phyloP scores from a whole-genome alignment of 2,113 vertebrate genomes.

The Cnemophilus loriae region DNA sequence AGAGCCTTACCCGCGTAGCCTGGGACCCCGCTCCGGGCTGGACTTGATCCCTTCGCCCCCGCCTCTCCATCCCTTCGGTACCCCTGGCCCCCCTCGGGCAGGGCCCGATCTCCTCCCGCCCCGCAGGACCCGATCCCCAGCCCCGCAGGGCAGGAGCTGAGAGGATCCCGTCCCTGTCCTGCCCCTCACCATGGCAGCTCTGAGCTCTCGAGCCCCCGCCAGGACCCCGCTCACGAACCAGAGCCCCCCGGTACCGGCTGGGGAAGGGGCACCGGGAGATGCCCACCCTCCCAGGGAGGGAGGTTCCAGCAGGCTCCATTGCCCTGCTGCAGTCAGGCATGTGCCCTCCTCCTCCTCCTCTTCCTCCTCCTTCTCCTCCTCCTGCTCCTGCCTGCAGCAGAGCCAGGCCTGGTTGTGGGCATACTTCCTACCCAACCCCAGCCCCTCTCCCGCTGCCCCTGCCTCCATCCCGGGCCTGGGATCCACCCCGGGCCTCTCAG shows the following conservation, averaged over 20 bases:
- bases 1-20: neutral
- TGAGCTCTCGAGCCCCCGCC: neutral
- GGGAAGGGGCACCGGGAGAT: neutral
- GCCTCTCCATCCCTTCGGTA: neutral
- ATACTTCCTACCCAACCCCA: neutral
- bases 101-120: neutral
- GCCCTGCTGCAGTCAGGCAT: constrained; percentile 26
- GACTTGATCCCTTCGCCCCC: too few species aligned
- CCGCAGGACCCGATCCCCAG: neutral
- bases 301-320: neutral
- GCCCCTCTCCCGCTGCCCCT: neutral
- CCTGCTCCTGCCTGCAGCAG: neutral
- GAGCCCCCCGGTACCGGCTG: neutral
- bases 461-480: neutral
- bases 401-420: neutral
- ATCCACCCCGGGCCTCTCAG: neutral
- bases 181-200: neutral
- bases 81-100: neutral
- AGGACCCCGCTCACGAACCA: neutral
- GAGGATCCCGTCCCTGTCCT: neutral
- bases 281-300: neutral
- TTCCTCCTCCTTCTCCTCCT: neutral
- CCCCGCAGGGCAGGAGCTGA: neutral
- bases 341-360: neutral
- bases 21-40: neutral